phyloP scores from a whole-genome alignment of 2,888 invertebrate genomes.

The Metopia argyrocephala region DNA sequence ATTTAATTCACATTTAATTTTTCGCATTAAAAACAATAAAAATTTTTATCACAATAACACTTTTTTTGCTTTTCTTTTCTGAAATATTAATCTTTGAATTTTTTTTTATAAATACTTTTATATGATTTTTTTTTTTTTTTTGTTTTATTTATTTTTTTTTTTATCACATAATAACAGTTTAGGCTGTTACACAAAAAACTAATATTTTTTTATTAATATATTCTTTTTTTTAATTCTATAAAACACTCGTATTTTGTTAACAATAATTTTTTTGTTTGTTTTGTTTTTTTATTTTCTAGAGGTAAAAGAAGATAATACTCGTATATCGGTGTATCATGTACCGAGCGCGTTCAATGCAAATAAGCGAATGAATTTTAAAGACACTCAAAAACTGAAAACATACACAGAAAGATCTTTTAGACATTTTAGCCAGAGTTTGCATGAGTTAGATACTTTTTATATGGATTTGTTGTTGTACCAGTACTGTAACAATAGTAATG shows the following conservation, averaged over 20 bases:
- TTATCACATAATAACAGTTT: too few species aligned
- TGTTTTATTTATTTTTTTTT: neutral
- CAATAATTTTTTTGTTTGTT: conserved; percentile 20
- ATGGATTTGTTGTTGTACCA: neutral
- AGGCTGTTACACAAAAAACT: too few species aligned
- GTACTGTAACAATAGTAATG: neutral
- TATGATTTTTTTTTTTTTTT: neutral
- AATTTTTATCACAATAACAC: too few species aligned
- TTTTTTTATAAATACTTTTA: too few species aligned
- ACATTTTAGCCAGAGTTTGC: conserved; percentile 49
- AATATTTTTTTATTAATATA: neutral
- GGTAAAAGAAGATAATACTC: neutral
- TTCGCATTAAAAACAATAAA: too few species aligned
- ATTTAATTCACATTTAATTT: too few species aligned
- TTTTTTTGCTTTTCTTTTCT: too few species aligned
- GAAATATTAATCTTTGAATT: too few species aligned
- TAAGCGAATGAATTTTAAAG: conserved; percentile 69
- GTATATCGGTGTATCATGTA: conserved; percentile 59
- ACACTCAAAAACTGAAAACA: neutral
- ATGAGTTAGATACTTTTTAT: neutral
- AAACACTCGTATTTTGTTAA: conserved; percentile 51
- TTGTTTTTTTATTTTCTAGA: neutral
- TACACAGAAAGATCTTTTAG: conserved; percentile 42
- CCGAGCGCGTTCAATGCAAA: conserved; percentile 73
- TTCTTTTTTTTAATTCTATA: neutral